Conservation (phyloP, 2,888 invertebrate species). For the Diplazon laetatorius region DNA sequence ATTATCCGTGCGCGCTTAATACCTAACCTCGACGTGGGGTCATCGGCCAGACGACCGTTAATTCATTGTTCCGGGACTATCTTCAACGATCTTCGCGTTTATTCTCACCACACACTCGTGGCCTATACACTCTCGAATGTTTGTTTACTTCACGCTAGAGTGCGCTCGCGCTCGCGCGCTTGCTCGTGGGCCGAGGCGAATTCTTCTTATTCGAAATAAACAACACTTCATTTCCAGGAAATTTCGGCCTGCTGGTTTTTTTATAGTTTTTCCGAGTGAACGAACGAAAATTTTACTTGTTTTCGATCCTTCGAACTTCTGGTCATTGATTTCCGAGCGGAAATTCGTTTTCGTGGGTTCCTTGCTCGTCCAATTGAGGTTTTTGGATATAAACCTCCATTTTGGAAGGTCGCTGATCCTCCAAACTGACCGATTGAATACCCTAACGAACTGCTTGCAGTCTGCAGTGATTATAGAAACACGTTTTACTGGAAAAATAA, state of each 20-base stretch:
- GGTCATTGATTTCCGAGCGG: no score
- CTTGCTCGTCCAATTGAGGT: no score
- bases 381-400: no score
- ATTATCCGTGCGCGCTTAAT: constrained; percentile 70
- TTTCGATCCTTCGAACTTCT: background rate
- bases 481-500: background rate
- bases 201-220: no score
- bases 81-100: constrained; percentile 54
- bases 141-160: background rate
- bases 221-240: constrained; percentile 15
- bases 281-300: background rate
- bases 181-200: no score
- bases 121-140: constrained; percentile 27
- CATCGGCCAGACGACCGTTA: constrained; percentile 67
- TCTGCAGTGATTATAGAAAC: background rate
- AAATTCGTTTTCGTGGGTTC: background rate
- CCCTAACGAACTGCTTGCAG: no score
- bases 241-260: constrained; percentile 5
- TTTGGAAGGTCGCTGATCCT: no score
- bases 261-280: background rate
- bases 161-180: no score
- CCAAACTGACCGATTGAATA: background rate
- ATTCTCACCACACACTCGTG: constrained; percentile 32
- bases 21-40: constrained; percentile 65
- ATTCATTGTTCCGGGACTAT: constrained; percentile 64